Base-by-base conservation (phyloP, 2,888 invertebrate genomes). In the Odontocerum albicorne region DNA sequence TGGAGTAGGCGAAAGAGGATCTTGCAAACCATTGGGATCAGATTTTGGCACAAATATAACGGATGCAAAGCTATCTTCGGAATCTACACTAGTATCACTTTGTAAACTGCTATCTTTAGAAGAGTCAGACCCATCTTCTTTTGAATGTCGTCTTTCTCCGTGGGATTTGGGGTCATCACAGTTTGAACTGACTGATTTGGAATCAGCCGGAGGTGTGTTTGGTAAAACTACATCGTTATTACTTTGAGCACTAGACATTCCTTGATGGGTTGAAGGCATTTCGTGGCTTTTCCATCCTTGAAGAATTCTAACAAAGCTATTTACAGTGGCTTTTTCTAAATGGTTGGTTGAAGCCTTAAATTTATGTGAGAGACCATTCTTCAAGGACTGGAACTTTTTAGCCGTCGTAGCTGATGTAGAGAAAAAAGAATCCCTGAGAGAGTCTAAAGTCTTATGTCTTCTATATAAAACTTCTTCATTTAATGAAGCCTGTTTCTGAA, bases 71-170 rank as follows among this genome's bases (percentile, higher is more conserved):
- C 92, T 93, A 67, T 95, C 94, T 70, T 95, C 94, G 1, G 92
- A 92, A 70, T 95, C 95, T 27, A 94, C 90, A 72, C 93, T 93
- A 1, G 94, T 94, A 68, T 95, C 95, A 70, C 93, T 93, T 72
- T 94, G 94, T 55, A 94, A 79, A 68, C 93, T 93, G 68, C 92
- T 90, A 65, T 91, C 91, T 72, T 91, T 91, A 2, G 90, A 90
- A 4, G 90, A 90, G 68, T 91, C 91, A 0, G 93, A 93, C 10
- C 92, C 92, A 65, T 92, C 92, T 71, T 93, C 93, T 62, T 86
- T 84, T 0, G 92, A 92, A 65, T 87, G 85, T 47, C 92, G 81
- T 52, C 93, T 76, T 66, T 89, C 90, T 62, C 72, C 74, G 57
- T 69, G 72, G 54, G 65, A 67, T 65, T 79, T 79, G 36, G 78